Percentiles rank a stretch among this genome's conserved stretches.
Conservation (phyloP, 1,140 invertebrate genomes). For the Ericerus pela region DNA sequence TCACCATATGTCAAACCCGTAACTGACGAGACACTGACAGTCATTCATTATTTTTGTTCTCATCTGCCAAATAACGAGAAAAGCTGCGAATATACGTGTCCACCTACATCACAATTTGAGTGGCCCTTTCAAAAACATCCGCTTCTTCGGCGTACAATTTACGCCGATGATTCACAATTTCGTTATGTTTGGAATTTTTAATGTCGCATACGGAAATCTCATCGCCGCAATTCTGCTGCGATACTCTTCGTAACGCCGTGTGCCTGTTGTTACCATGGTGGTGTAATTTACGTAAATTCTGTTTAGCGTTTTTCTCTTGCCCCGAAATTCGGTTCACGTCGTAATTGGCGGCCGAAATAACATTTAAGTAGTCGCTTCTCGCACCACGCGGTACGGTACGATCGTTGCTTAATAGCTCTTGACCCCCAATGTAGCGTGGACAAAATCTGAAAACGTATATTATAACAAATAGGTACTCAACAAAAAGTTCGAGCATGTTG, state of each 20-base stretch:
- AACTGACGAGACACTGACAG: too few relatives aligned
- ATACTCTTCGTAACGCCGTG: background rate
- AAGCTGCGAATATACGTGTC: too few relatives aligned
- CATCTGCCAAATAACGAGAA: too few relatives aligned
- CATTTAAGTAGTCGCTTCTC: background rate
- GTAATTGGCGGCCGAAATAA: background rate
- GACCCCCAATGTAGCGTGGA: background rate
- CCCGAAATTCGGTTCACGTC: background rate
- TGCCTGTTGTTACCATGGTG: background rate
- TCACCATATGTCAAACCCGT: too few relatives aligned
- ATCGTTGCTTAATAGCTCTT: background rate
- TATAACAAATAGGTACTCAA: too few relatives aligned
- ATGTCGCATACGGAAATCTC: background rate
- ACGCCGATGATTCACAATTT: background rate
- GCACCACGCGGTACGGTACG: background rate
- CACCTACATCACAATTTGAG: slow-evolving; percentile 73
- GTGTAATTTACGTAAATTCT: background rate
- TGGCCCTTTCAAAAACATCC: slow-evolving; percentile 62
- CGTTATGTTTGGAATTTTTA: too few relatives aligned
- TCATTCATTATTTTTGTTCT: too few relatives aligned
- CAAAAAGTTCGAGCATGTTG: too few relatives aligned
- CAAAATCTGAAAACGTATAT: slow-evolving; percentile 10
- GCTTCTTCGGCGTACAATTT: slow-evolving; percentile 43
- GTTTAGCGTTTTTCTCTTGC: background rate
- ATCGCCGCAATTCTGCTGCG: background rate